A percentile compares a stretch with the other conserved stretches of the same genome.
Evolutionary conservation across 1,140 invertebrate genomes (phyloP).

Genomic region (Heterodera carotae): DNA sequence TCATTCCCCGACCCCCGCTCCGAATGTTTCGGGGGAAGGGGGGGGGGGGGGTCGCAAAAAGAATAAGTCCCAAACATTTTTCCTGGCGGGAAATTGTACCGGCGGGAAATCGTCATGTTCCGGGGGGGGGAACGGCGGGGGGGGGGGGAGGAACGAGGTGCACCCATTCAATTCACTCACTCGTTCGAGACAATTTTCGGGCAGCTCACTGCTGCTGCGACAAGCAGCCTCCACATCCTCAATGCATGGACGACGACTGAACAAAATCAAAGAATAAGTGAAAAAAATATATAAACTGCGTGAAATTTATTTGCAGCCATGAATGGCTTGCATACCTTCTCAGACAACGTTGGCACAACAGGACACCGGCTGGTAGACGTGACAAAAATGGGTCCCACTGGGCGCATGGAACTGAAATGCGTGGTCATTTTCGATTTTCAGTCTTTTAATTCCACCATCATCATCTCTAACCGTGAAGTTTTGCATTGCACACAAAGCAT

Average conservation of each 20-base stretch:
- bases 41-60: too few relatives aligned
- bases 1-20: too few relatives aligned
- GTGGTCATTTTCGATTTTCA: background rate
- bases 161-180: background rate
- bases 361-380: conserved; percentile 44
- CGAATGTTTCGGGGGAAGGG: too few relatives aligned
- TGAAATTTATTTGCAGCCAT: background rate
- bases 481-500: conserved; percentile 40
- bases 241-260: conserved; percentile 40
- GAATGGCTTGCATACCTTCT: conserved; percentile 20
- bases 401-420: conserved; percentile 43
- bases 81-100: too few relatives aligned
- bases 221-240: conserved; percentile 41
- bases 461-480: conserved; percentile 24
- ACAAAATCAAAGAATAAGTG: background rate
- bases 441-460: too few relatives aligned
- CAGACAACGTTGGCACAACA: conserved; percentile 44
- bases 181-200: conserved; percentile 24
- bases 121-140: too few relatives aligned
- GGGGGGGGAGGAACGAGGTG: conserved; percentile 7
- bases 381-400: conserved; percentile 43
- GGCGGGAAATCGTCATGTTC: too few relatives aligned
- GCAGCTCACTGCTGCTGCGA: background rate
- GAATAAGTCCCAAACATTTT: too few relatives aligned
- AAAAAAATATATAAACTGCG: background rate